A percentile compares a stretch with the other conserved stretches of the same genome.
Evolutionary conservation across 2,888 invertebrate species (phyloP).

Genomic region (Leucophora obtusa): DNA sequence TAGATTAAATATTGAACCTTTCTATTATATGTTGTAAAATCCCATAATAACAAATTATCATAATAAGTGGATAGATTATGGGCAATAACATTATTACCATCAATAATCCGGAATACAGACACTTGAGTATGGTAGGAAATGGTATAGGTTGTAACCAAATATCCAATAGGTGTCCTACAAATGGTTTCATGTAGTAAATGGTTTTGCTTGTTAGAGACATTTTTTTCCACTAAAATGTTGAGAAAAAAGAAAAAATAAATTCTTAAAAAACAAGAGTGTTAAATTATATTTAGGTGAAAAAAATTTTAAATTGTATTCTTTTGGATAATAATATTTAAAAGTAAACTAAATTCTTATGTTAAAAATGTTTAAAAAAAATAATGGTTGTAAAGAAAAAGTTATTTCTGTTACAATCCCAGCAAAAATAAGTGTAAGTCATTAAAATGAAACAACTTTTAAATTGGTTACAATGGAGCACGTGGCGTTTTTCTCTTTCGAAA

Average conservation of each 20-base stretch:
- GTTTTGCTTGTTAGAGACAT: conserved; percentile 67
- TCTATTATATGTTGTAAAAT: conserved; percentile 69
- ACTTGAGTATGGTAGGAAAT: conserved; percentile 73
- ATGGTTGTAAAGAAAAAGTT: no score
- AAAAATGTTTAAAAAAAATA: no score
- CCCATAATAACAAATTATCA: conserved; percentile 66
- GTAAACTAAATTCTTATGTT: no score
- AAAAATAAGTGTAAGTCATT: no score
- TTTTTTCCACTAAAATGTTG: conserved; percentile 68
- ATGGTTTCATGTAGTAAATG: conserved; percentile 71
- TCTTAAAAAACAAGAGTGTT: background rate
- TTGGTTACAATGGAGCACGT: no score
- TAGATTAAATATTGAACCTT: no score
- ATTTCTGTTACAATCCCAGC: no score
- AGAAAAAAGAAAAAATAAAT: background rate
- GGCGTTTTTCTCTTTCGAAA: no score
- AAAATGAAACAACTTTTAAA: no score
- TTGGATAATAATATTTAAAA: no score
- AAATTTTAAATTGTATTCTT: no score
- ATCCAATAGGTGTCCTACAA: conserved; percentile 69
- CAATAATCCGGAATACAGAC: conserved; percentile 66
- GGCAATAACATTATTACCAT: conserved; percentile 65
- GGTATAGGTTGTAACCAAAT: conserved; percentile 73
- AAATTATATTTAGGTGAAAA: no score
- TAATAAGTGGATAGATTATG: conserved; percentile 58